phyloP scores from a whole-genome alignment of 2,888 invertebrate genomes.

The Drosophila demipolita region DNA sequence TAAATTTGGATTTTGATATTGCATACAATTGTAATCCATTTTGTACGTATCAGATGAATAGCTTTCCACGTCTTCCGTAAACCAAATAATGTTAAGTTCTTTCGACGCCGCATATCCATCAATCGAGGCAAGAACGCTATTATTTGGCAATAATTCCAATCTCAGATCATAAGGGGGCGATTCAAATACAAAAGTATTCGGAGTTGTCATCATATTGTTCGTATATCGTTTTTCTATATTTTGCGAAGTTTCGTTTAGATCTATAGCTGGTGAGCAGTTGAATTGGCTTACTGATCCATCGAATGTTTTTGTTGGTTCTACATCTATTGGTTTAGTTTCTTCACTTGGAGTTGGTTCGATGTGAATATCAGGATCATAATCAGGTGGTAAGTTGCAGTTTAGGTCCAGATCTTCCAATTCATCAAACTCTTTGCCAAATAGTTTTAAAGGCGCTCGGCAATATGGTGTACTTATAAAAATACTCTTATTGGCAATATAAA shows the following conservation, averaged over 20 bases:
- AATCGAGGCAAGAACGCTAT: slow-evolving; percentile 64
- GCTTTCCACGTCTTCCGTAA: slow-evolving; percentile 60
- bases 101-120: slow-evolving; percentile 35
- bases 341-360: background rate
- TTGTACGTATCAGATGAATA: slow-evolving; percentile 15
- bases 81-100: slow-evolving; percentile 80
- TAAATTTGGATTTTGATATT: slow-evolving; percentile 64
- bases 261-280: slow-evolving; percentile 36
- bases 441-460: slow-evolving; percentile 67
- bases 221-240: background rate
- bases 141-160: slow-evolving; percentile 58
- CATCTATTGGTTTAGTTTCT: background rate
- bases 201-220: no score
- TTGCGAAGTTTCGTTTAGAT: background rate
- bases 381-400: slow-evolving; percentile 23
- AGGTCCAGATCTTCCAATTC: slow-evolving; percentile 41
- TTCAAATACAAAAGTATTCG: slow-evolving; percentile 54
- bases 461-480: slow-evolving; percentile 71
- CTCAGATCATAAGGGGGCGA: slow-evolving; percentile 74
- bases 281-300: slow-evolving; percentile 42
- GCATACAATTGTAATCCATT: slow-evolving; percentile 73
- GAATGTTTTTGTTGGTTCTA: slow-evolving; percentile 4
- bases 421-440: slow-evolving; percentile 67
- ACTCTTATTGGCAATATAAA: slow-evolving; percentile 50
- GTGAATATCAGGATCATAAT: background rate